Base-by-base conservation (phyloP, 2,797 vertebrate genomes). In the Notamacropus eugenii region DNA sequence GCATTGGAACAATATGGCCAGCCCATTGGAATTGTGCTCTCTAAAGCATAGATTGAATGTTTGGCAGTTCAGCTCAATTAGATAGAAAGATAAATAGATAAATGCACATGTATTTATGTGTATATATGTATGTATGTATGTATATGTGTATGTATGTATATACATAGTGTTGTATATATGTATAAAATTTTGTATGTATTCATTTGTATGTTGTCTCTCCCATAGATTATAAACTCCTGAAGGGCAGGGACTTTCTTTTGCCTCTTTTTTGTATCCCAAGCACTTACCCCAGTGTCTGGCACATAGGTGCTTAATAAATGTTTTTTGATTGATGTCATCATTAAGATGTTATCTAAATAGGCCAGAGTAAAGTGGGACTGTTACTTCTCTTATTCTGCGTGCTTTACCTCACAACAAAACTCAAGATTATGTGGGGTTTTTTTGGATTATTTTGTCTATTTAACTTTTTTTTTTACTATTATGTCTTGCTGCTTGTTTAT, bases 81-180 rank as follows among this genome's bases (percentile, higher is more conserved):
- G 50, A 50, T 50, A 50, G 50, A 50, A 50, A 50, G 50, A 50
- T 50, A 50, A 50, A 50, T 50, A 50, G 50, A 50, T 50, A 50
- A 50, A 50, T 50, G 50, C 50, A 50, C 50, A 50, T 50, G 50
- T 50, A 50, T 50, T 50, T 29, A 56, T 24, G 24, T 57, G 5
- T 57, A 9, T 57, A 28, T 57, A 19, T 56, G 55, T 56, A 16
- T 55, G 16, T 55, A 4, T 55, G 16, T 56, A 55, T 55, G 0
- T 27, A 1, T 27, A n/a, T n/a, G n/a, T n/a, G n/a, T n/a, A n/a
- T n/a, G 1, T 57, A 9, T 1, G 27, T 27, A 57, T 5, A 6
- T 5, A 57, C 24, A 58, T 27, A 58, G 28, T 28, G 9, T 58
- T 58, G 29, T 11, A 29, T 58, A 28, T 58, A 58, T 11, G 10